phyloP scores from a whole-genome alignment of 2,113 vertebrate genomes.

The Enhydra lutris region DNA sequence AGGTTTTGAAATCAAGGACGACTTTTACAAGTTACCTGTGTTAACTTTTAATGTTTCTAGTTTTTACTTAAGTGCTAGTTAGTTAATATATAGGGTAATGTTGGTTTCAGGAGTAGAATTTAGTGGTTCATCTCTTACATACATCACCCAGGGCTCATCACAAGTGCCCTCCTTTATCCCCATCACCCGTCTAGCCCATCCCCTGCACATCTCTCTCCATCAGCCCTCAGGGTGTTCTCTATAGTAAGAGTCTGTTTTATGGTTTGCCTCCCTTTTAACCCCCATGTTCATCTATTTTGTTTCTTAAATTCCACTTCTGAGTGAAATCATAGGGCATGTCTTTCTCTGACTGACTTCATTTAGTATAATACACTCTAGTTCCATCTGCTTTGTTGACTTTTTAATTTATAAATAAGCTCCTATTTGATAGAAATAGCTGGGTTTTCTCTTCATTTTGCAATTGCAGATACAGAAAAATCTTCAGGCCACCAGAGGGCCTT shows the following conservation, averaged over 20 bases:
- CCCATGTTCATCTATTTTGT: background rate
- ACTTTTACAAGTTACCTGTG: background rate
- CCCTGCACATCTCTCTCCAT: background rate
- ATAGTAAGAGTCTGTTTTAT: background rate
- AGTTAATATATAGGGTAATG: background rate
- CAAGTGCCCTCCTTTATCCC: background rate
- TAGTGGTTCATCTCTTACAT: background rate
- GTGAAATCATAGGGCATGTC: background rate
- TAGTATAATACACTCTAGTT: background rate
- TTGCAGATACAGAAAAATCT: background rate
- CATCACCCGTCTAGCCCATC: background rate
- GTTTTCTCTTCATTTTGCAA: background rate
- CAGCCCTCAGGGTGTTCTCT: background rate
- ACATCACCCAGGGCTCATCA: background rate
- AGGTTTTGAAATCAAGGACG: background rate
- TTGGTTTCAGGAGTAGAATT: background rate
- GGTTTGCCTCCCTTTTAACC: background rate
- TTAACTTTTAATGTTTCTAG: background rate
- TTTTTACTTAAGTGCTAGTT: background rate
- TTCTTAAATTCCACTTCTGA: background rate
- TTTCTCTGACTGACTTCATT: background rate
- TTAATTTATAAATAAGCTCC: background rate
- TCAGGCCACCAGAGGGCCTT: slow-evolving; percentile 75
- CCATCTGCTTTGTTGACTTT: background rate
- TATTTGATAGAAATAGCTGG: background rate